These are phyloP conservation scores for Drosophila flavopinicola DNA, from an alignment of 2,888 invertebrate genomes.

Conservation along the genomic window DNA sequence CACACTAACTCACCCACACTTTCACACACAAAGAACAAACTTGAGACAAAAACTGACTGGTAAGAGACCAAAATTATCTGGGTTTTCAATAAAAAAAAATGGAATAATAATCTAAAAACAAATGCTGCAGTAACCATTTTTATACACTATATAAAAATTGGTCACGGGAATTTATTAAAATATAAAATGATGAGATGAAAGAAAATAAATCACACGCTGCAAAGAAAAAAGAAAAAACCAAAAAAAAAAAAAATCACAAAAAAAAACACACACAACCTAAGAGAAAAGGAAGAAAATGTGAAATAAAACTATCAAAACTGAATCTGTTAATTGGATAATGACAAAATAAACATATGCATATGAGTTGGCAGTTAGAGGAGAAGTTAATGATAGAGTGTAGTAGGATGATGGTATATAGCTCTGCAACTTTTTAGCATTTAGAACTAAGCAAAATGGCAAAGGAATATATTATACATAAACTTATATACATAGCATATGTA, in stretches of 20 bases:
- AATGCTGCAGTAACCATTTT: constrained; percentile 71
- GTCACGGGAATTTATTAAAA: constrained; percentile 82
- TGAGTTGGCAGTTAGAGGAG: constrained; percentile 49
- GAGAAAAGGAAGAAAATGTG: constrained; percentile 28
- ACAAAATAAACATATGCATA: constrained; percentile 42
- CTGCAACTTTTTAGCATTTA: constrained; percentile 77
- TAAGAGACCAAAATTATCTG: constrained; percentile 84
- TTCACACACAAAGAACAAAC: constrained; percentile 47
- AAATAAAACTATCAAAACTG: constrained; percentile 56
- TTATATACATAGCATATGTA: constrained; percentile 37
- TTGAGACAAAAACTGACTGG: constrained; percentile 83
- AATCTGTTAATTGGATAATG: constrained; percentile 67
- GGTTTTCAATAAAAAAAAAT: constrained; percentile 83
- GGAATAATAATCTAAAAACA: constrained; percentile 38
- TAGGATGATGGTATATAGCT: constrained; percentile 52
- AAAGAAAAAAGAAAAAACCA: constrained; percentile 49
- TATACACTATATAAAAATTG: constrained; percentile 67
- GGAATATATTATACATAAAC: constrained; percentile 53
- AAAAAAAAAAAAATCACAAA: constrained; percentile 55
- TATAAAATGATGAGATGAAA: constrained; percentile 34
- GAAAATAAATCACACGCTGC: constrained; percentile 56
- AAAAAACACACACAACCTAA: constrained; percentile 49
- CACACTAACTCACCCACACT: constrained; percentile 35
- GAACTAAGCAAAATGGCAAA: constrained; percentile 65
- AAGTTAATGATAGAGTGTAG: constrained; percentile 39